These are phyloP conservation scores for Pilophorus perplexus DNA, from an alignment of 2,888 invertebrate species.

Conservation along the genomic window DNA sequence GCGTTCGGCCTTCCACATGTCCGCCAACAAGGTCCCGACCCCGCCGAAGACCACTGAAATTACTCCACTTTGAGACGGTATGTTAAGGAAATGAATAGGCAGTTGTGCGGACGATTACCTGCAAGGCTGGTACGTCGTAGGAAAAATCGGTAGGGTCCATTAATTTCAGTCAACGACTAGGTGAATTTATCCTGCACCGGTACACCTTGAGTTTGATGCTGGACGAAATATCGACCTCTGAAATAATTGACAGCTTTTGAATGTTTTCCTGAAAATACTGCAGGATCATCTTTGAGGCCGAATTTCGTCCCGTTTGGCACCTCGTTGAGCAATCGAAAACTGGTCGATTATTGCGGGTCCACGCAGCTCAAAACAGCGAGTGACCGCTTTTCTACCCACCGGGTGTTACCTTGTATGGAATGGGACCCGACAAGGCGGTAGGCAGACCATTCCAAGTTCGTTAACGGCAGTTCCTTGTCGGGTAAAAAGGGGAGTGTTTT, in stretches of 20 bases:
- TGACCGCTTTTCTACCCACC: background rate
- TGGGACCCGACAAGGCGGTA: background rate
- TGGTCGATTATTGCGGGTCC: constrained; percentile 8
- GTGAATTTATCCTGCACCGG: too few relatives aligned
- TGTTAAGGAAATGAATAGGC: background rate
- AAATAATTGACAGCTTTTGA: too few relatives aligned
- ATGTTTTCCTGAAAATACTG: too few relatives aligned
- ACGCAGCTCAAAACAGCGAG: background rate
- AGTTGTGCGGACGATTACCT: background rate
- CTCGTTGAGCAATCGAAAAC: constrained; percentile 12
- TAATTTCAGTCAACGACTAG: too few relatives aligned
- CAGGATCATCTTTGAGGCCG: too few relatives aligned
- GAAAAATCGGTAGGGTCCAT: too few relatives aligned
- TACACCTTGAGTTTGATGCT: too few relatives aligned
- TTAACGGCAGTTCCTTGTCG: background rate
- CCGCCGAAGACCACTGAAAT: constrained; percentile 3
- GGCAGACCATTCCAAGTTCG: background rate
- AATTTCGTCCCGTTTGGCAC: background rate
- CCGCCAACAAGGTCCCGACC: constrained; percentile 33
- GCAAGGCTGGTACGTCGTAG: too few relatives aligned
- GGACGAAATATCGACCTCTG: too few relatives aligned
- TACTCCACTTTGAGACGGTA: constrained; percentile 5
- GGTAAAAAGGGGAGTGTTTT: background rate
- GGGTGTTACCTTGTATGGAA: constrained; percentile 2
- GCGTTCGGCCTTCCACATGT: constrained; percentile 33